Evolutionary conservation across 2,113 vertebrate species (phyloP), one percentile per base, ranked within the genome.

Genomic region (Myotis lucifugus): DNA sequence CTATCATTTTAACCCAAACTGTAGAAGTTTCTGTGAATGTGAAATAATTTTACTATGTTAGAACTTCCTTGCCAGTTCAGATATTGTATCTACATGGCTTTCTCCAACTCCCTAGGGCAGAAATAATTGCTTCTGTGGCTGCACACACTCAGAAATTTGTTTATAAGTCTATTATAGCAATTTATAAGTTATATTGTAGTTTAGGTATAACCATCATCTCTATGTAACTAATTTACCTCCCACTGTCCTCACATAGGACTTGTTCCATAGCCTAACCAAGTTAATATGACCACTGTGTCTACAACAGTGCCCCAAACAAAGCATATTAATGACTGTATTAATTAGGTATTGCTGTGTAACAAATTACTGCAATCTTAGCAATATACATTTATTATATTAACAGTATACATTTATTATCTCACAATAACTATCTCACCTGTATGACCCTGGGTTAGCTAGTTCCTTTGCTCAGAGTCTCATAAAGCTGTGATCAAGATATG

Each of bases 11-110:
- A 84, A 76, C 37, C 32, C 18, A 42, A 0, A 0, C 2, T 92
- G 1, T 91, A 92, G 69, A 87, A 92, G 42, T 27, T 42, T 56
- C 86, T 93, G 77, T 94, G 56, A n/a, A 37, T 48, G 64, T 59
- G 64, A 83, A 95, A 50, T 70, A 14, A 29, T 73, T 88, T 90
- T 23, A 59, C 72, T 72, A 0, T 59, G 19, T 87, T 46, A 69
- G 50, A 89, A 78, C 23, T n/a, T 90, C 14, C 25, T 78, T 92
- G 25, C 2, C 9, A 29, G 32, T 52, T 96, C 29, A 91, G 32
- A 77, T 77, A 1, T 25, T 87, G 13, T 46, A 3, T 67, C 42
- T 74, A 1, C 8, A 67, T 37, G 27, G 25, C 32, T n/a, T 93
- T 72, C 10, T 46, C 15, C 15, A 52, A 34, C 21, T 85, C 52